A percentile compares a stretch with the other conserved stretches of the same genome.
Conservation (phyloP, 1,140 invertebrate species). For the Nebria ingens region DNA sequence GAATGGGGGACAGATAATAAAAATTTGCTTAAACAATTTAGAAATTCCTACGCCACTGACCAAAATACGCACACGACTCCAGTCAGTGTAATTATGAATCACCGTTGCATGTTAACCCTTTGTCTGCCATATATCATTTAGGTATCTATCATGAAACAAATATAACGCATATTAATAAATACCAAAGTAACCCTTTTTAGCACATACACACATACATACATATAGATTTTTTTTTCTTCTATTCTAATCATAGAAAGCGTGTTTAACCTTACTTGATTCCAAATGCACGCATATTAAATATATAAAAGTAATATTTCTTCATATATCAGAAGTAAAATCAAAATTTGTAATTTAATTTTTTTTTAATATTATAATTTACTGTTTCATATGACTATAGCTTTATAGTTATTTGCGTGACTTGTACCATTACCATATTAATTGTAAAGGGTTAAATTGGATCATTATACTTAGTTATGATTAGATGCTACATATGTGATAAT, state of each 20-base stretch:
- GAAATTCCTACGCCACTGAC: neutral
- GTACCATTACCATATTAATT: too few relatives aligned
- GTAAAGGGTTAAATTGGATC: too few relatives aligned
- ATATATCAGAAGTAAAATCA: neutral
- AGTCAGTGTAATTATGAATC: constrained; percentile 26
- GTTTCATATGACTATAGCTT: too few relatives aligned
- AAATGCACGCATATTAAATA: neutral
- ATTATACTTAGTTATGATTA: too few relatives aligned
- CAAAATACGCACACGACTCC: neutral
- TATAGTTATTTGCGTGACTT: too few relatives aligned
- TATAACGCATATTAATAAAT: neutral
- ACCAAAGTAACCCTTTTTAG: neutral
- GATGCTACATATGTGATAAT: too few relatives aligned
- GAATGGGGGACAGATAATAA: neutral
- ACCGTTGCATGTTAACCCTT: constrained; percentile 30
- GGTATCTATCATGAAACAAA: constrained; percentile 4
- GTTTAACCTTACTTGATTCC: neutral
- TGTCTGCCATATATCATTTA: neutral
- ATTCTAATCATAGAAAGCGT: neutral
- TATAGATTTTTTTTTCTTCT: neutral
- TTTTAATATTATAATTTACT: too few relatives aligned
- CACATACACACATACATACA: too few relatives aligned
- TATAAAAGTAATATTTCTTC: neutral
- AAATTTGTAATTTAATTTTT: too few relatives aligned
- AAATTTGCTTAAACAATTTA: neutral